Percentiles rank a stretch among this genome's conserved stretches.
phyloP scores from a whole-genome alignment of 2,113 vertebrate species.

The Anhinga rufa region DNA sequence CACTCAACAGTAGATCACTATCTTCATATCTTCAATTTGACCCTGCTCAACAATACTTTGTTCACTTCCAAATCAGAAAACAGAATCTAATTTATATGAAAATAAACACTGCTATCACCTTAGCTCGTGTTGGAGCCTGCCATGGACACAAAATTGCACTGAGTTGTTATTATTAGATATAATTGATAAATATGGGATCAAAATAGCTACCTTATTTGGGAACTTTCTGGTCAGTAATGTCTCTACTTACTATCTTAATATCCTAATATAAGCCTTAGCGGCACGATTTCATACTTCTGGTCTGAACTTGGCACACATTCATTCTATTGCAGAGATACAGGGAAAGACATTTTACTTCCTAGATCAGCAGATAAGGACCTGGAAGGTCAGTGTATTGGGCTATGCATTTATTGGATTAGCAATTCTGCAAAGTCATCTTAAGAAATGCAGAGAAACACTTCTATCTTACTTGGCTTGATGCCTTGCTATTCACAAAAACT shows the following conservation, averaged over 20 bases:
- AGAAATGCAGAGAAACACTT: not conserved
- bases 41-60: not conserved
- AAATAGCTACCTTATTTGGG: not conserved
- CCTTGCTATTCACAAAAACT: not conserved
- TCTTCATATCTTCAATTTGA: not conserved
- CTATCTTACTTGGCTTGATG: not conserved
- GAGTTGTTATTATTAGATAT: not conserved
- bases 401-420: not conserved
- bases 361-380: not conserved
- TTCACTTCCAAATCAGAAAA: not conserved
- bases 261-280: not conserved
- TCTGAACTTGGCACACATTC: not conserved
- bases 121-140: not conserved
- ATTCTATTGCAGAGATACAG: not conserved
- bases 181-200: not conserved
- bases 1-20: not conserved
- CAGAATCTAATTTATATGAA: not conserved
- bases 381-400: not conserved
- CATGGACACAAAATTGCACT: not conserved
- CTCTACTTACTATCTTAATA: not conserved
- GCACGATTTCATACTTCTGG: not conserved
- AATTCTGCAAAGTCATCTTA: conserved; percentile 18
- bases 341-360: not conserved
- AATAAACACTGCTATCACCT: not conserved
- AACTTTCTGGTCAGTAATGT: not conserved